A percentile compares a stretch with the other conserved stretches of the same genome.
phyloP scores from a whole-genome alignment of 2,113 vertebrate genomes.

The Australoheros scitulus region DNA sequence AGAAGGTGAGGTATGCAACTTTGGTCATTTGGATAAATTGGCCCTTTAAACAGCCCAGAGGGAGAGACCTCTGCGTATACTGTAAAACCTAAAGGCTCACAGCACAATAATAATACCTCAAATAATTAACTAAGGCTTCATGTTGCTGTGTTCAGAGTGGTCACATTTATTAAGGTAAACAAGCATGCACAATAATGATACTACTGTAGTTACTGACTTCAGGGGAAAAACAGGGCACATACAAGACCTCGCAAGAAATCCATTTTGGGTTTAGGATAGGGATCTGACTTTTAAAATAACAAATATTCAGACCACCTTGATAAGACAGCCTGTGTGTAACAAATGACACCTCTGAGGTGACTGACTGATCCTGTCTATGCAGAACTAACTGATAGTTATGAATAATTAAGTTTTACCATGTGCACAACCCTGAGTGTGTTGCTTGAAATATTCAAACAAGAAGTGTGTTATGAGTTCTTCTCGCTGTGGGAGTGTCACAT shows the following conservation, averaged over 20 bases:
- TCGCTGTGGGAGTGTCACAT: neutral
- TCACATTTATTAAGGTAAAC: neutral
- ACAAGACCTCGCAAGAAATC: neutral
- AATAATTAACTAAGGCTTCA: neutral
- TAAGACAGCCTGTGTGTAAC: neutral
- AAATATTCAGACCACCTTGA: neutral
- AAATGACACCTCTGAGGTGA: neutral
- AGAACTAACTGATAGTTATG: too few species aligned
- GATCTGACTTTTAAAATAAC: neutral
- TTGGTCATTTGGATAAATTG: neutral
- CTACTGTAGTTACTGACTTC: neutral
- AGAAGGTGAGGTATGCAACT: neutral
- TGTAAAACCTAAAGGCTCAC: neutral
- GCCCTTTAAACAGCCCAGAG: neutral
- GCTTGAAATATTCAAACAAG: neutral
- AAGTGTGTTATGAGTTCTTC: neutral
- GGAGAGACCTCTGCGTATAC: neutral
- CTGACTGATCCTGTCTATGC: too few species aligned
- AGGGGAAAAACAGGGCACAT: neutral
- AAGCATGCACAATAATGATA: neutral
- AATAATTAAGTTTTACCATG: neutral
- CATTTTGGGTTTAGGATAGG: neutral
- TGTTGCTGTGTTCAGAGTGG: neutral
- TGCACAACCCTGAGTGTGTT: neutral
- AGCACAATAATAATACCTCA: neutral